Base-by-base conservation (phyloP, 2,888 invertebrate genomes). In the Tetheella fluctuosa region DNA sequence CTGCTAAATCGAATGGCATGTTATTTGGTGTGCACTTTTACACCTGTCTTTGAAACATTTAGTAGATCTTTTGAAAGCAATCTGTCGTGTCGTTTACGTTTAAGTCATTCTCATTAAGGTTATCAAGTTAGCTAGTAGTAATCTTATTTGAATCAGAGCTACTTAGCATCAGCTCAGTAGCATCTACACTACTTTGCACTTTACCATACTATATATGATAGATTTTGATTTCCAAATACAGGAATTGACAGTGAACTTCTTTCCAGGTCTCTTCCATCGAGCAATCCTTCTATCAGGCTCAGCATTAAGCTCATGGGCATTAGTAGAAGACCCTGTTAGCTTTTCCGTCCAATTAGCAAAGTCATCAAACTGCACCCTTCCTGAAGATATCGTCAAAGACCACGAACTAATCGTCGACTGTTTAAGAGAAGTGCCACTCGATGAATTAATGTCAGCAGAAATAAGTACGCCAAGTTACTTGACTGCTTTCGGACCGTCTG, bases 401-500 rank as follows among this genome's bases (percentile, higher is more conserved):
- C 97, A 97, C 84, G 97, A 97, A 84, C 94, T 95, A 63, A 96
- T 97, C 66, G 97, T 97, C 20, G 97, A 97, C 81, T 97, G 97
- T 77, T 94, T 97, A 20, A 93, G 97, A 66, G 96, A 97, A 78
- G 95, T 96, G 0, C 94, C 96, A 2, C 88, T 97, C 10, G 95
- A 95, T 54, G 96, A 96, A 69, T 92, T 97, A 6, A 95, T 97
- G 91, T 94, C 94, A 7, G 96, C 96, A 1, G 97, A 96, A 79
- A 96, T 97, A 58, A 95, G 94, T 65, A 95, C 97, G 6, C 97
- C 97, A 0, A 96, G 96, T 59, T 97, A 97, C 82, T 89, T 97
- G 57, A 97, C 96, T 67, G 96, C 97, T 0, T 99, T 98, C 78
- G 99, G 98, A 0, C 98, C 98, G 0, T 97, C 98, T 76, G 97